Percentiles rank a stretch among this genome's conserved stretches.
phyloP scores from a whole-genome alignment of 2,113 vertebrate genomes.

The Oryzias celebensis region DNA sequence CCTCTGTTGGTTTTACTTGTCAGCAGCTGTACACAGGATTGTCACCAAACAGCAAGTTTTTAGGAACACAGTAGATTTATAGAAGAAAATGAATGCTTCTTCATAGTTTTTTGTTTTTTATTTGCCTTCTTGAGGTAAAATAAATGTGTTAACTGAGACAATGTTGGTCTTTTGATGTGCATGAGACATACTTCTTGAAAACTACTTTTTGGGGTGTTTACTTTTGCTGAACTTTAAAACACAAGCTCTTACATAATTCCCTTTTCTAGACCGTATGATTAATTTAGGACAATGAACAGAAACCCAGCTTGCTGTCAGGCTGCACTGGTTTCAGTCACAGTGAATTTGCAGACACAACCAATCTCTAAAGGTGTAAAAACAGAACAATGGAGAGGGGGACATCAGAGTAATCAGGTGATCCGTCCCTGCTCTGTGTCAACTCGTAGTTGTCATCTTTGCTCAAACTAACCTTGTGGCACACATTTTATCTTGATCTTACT shows the following conservation, averaged over 20 bases:
- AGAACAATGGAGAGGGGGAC: conserved; percentile 32
- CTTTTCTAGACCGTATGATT: conserved; percentile 59
- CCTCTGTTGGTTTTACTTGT: conserved; percentile 31
- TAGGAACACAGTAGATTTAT: no score
- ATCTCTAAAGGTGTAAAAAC: conserved; percentile 43
- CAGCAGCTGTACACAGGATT: conserved; percentile 1
- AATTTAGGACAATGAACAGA: conserved; percentile 66
- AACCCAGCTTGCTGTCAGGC: conserved; percentile 53
- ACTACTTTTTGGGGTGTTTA: conserved; percentile 46
- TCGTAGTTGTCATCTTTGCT: conserved; percentile 27
- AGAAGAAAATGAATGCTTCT: no score
- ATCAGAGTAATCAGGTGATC: conserved; percentile 23
- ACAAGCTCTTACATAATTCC: conserved; percentile 65
- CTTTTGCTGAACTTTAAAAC: conserved; percentile 52
- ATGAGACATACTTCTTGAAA: conserved; percentile 63
- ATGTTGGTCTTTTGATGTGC: conserved; percentile 18
- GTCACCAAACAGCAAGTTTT: no score
- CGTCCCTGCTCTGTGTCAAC: conserved; percentile 17
- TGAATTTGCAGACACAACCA: conserved; percentile 55
- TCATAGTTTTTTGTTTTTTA: no score
- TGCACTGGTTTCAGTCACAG: conserved; percentile 52
- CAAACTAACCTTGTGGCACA: conserved; percentile 4
- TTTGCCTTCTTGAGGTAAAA: no score
- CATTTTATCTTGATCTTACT: conserved; percentile 29
- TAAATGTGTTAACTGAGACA: background rate